A percentile compares a stretch with the other conserved stretches of the same genome.
Evolutionary conservation across 37 sponge, comb jelly and placozoan species (phyloP).

Genomic region (Halichondria panicea): DNA sequence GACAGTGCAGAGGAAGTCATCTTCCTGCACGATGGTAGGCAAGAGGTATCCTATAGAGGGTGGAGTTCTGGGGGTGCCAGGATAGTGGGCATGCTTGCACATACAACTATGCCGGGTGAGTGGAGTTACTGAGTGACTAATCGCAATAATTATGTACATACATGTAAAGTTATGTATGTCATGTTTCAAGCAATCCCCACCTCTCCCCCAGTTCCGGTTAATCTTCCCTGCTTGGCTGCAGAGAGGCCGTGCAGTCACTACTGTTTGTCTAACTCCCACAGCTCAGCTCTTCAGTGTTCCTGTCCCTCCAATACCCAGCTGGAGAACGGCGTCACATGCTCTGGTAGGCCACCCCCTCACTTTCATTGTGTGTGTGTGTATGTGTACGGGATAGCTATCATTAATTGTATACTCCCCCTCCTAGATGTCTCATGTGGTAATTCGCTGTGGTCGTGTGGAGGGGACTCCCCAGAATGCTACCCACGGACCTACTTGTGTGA

Average conservation of each 20-base stretch:
- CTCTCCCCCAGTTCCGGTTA: neutral
- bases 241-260: conserved; percentile 6
- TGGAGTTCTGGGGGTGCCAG: neutral
- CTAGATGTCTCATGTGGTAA: neutral
- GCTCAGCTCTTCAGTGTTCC: neutral
- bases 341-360: too few relatives aligned
- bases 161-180: neutral
- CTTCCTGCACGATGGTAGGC: neutral
- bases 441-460: neutral
- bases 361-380: neutral
- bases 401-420: neutral
- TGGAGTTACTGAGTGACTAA: neutral
- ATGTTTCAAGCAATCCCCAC: neutral
- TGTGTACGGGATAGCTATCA: neutral
- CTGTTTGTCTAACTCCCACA: neutral
- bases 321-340: neutral
- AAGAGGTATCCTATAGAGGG: neutral
- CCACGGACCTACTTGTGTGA: conserved; percentile 19
- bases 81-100: too few relatives aligned
- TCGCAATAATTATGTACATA: neutral
- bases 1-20: conserved; percentile 4
- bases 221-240: neutral
- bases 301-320: neutral
- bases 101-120: neutral
- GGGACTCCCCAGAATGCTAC: conserved; percentile 1